These are phyloP conservation scores for Macaca nemestrina DNA, from an alignment of 2,113 vertebrate species.

Conservation along the genomic window DNA sequence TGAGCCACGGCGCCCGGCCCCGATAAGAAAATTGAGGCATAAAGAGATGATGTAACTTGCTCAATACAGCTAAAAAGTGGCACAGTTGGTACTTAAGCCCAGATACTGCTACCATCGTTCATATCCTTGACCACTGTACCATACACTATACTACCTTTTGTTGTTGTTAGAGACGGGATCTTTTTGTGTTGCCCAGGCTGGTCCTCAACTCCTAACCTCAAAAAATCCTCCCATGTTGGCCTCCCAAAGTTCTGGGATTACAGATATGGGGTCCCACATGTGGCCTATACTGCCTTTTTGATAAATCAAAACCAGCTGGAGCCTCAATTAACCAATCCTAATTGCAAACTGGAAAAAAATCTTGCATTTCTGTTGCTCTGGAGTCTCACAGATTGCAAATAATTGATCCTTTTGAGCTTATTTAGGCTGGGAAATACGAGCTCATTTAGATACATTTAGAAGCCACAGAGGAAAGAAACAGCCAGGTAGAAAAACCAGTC, in stretches of 20 bases:
- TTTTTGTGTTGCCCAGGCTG: no score
- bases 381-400: neutral
- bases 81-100: conserved; percentile 36
- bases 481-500: conserved; percentile 10
- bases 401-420: conserved; percentile 35
- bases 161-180: no score
- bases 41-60: conserved; percentile 19
- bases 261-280: no score
- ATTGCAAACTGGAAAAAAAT: neutral
- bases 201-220: no score
- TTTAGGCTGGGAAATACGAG: conserved; percentile 2
- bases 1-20: no score
- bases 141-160: no score
- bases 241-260: no score
- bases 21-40: conserved; percentile 42
- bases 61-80: conserved; percentile 7
- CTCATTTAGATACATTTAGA: neutral
- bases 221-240: no score
- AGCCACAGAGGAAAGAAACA: conserved; percentile 4
- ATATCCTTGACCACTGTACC: neutral
- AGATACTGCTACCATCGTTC: neutral
- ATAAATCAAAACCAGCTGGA: neutral
- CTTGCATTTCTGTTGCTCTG: neutral
- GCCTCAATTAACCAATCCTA: neutral
- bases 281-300: neutral